These are phyloP conservation scores for Nesoenas mayeri DNA, from an alignment of 2,113 vertebrate genomes.

Conservation along the genomic window DNA sequence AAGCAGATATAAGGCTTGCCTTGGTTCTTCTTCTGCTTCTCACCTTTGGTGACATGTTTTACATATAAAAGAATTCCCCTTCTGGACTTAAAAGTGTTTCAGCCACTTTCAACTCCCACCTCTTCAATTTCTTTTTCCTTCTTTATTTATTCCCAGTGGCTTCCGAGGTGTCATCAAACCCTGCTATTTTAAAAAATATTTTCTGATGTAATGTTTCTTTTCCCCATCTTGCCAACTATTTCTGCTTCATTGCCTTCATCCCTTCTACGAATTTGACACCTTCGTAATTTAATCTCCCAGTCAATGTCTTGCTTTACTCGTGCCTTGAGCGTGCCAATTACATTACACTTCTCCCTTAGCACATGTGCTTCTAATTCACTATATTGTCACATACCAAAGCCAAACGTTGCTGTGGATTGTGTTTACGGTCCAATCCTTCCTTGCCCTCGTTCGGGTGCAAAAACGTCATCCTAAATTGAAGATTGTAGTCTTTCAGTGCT, in stretches of 20 bases:
- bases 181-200: not conserved
- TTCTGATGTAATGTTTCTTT: slow-evolving; percentile 16
- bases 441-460: not conserved
- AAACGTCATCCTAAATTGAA: not conserved
- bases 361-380: slow-evolving; percentile 49
- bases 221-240: not conserved
- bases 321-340: not conserved
- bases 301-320: slow-evolving; percentile 25
- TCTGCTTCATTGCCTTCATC: not conserved
- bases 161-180: not conserved
- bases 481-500: not conserved
- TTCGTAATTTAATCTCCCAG: slow-evolving; percentile 14
- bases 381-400: not conserved
- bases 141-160: not conserved
- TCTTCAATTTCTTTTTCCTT: not conserved
- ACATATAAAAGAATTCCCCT: not conserved
- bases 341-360: not conserved
- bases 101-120: not conserved
- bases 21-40: not conserved
- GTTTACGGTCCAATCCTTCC: not conserved
- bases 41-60: not conserved
- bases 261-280: not conserved
- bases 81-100: not conserved
- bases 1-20: not conserved
- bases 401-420: not conserved